Percentiles rank a stretch among this genome's conserved stretches.
phyloP scores from a whole-genome alignment of 1,140 invertebrate genomes.

The Leptinotarsa defecta region DNA sequence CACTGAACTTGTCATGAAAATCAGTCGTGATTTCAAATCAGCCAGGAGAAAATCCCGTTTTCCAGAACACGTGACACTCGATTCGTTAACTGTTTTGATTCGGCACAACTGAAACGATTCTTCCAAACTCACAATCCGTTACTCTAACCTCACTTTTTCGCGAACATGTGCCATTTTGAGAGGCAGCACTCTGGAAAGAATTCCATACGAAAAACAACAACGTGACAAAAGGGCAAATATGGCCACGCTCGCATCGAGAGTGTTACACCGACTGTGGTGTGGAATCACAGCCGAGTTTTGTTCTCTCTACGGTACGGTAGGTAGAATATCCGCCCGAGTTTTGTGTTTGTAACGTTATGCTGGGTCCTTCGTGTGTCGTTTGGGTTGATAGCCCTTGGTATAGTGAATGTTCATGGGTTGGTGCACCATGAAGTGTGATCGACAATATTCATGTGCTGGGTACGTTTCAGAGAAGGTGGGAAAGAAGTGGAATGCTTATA shows the following conservation, averaged over 20 bases:
- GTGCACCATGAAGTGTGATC: constrained; percentile 7
- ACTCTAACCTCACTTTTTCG: constrained; percentile 8
- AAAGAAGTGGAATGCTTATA: not conserved
- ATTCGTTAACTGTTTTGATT: not conserved
- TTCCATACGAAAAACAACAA: not conserved
- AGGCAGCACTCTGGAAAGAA: not conserved
- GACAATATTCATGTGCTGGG: constrained; percentile 5
- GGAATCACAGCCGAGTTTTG: constrained; percentile 9
- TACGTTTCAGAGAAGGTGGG: not conserved
- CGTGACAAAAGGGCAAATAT: constrained; percentile 7
- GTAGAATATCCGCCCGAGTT: constrained; percentile 12
- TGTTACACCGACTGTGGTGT: not conserved
- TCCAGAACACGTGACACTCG: not conserved
- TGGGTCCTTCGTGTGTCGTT: constrained; percentile 14
- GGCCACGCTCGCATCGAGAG: not conserved
- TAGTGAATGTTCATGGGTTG: constrained; percentile 11
- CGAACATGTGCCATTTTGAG: not conserved
- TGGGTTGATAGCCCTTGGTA: constrained; percentile 15
- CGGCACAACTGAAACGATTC: not conserved
- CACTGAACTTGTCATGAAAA: too few relatives aligned
- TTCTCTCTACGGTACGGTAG: constrained; percentile 14
- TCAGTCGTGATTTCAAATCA: too few relatives aligned
- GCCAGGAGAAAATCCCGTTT: too few relatives aligned
- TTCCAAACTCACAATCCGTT: not conserved
- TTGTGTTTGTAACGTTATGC: not conserved